Evolutionary conservation across 1,140 invertebrate genomes (phyloP).

Genomic region (Drosophila littoralis): DNA sequence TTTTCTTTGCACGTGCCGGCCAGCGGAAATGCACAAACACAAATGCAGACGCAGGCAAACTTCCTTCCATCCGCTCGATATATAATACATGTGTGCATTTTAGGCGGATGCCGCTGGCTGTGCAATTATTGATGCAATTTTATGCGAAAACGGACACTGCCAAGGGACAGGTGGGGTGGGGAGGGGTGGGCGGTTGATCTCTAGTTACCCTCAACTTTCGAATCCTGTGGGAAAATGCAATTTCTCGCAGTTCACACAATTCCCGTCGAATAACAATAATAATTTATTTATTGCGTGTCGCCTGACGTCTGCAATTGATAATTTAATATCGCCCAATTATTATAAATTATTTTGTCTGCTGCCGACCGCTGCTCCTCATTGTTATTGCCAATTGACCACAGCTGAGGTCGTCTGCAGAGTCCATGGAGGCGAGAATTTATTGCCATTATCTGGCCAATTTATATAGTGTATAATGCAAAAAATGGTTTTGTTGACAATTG

Average conservation of each 20-base stretch:
- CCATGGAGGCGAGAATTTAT: conserved; percentile 41
- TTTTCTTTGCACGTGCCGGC: conserved; percentile 60
- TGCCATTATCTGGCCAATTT: conserved; percentile 52
- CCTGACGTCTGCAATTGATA: conserved; percentile 66
- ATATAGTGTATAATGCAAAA: conserved; percentile 16
- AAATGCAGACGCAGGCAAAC: conserved; percentile 47
- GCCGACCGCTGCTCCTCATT: conserved; percentile 25
- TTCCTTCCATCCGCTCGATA: conserved; percentile 36
- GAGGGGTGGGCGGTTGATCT: neutral
- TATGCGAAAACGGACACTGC: conserved; percentile 16
- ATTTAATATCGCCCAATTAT: conserved; percentile 76
- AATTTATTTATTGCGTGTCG: conserved; percentile 70
- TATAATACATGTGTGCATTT: conserved; percentile 11
- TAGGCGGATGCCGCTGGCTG: conserved; percentile 61
- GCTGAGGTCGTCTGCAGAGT: conserved; percentile 5
- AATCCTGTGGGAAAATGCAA: conserved; percentile 70
- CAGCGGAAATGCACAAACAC: conserved; percentile 63
- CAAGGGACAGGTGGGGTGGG: neutral
- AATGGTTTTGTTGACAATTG: conserved; percentile 41
- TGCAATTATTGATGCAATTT: conserved; percentile 76
- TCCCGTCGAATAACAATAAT: conserved; percentile 33
- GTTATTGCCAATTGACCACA: conserved; percentile 45
- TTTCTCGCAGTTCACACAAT: conserved; percentile 61
- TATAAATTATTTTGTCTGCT: conserved; percentile 69
- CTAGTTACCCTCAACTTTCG: conserved; percentile 25